These are phyloP conservation scores for Aramus guarauna DNA, from an alignment of 2,113 vertebrate species.

Conservation along the genomic window DNA sequence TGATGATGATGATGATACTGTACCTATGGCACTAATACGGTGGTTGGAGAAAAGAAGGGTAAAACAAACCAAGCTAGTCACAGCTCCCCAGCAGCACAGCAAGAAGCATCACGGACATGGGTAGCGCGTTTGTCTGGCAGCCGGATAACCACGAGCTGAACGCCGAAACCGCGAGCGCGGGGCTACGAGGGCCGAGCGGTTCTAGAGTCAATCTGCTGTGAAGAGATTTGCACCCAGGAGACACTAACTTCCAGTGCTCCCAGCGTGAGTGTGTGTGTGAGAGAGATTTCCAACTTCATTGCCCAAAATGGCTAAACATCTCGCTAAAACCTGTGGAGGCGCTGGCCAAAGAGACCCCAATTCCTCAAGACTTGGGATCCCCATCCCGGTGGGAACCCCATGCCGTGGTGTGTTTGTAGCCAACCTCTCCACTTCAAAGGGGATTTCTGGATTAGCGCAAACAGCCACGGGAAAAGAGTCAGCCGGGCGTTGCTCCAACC, in stretches of 20 bases:
- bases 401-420: background rate
- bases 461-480: accelerated
- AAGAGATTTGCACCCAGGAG: background rate
- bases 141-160: background rate
- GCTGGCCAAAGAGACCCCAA: too few species aligned
- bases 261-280: accelerated
- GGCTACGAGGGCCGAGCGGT: background rate
- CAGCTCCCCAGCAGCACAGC: background rate
- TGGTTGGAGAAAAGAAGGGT: background rate
- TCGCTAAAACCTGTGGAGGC: background rate
- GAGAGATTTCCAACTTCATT: background rate
- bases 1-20: background rate
- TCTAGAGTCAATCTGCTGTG: background rate
- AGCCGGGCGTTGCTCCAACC: background rate
- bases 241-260: background rate
- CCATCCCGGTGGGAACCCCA: background rate
- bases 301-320: background rate
- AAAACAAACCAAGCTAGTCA: background rate
- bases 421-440: background rate
- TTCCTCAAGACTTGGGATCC: background rate
- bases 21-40: background rate
- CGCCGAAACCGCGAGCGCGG: background rate
- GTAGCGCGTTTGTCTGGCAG: background rate
- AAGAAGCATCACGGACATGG: background rate
- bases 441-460: background rate